Evolutionary conservation across 2,797 vertebrate species (phyloP), one percentile per base, ranked within the genome.

Genomic region (Acanthornis magna): DNA sequence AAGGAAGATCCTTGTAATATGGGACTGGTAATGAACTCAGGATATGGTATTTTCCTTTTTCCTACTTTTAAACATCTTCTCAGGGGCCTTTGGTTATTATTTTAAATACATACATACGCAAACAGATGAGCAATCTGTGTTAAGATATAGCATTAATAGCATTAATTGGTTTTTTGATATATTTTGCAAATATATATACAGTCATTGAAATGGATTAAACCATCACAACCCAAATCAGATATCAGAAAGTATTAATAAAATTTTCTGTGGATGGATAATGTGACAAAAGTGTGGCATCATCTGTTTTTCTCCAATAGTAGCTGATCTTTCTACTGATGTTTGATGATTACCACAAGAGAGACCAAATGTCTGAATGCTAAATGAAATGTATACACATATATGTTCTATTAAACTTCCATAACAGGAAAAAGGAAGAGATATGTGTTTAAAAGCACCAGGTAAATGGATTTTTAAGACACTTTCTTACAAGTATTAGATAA

Each of bases 381-480:
- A 84, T 19, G 16, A 8, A 66, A 57, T 0, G 0, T 21, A 70
- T 48, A 13, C 16, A 58, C 4, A 11, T 36, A 11, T 7, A 36
- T 20, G 3, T 25, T 7, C 19, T 70, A 65, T 40, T 48, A 57
- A 74, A 81, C 3, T 53, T 45, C 42, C 5, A 7, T 43, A 81
- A 55, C 7, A 58, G 30, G 53, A 58, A 25, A 36, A 61, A 53
- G 7, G 29, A 62, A 54, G 10, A 65, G 2, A 26, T 53, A 10
- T 38, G 4, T 51, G 25, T 7, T 77, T 70, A 40, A 58, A 83
- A 79, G 5, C 15, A 29, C 0, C 3, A 11, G 17, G 1, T 1
- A 79, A 89, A 42, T 25, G 9, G 17, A 43, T 67, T 71, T 81
- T 79, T 50, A 54, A 67, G 15, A 27, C 16, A 63, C 36, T 50